Conservation (phyloP, 2,797 vertebrate species). For the Geotrypetes seraphini region DNA sequence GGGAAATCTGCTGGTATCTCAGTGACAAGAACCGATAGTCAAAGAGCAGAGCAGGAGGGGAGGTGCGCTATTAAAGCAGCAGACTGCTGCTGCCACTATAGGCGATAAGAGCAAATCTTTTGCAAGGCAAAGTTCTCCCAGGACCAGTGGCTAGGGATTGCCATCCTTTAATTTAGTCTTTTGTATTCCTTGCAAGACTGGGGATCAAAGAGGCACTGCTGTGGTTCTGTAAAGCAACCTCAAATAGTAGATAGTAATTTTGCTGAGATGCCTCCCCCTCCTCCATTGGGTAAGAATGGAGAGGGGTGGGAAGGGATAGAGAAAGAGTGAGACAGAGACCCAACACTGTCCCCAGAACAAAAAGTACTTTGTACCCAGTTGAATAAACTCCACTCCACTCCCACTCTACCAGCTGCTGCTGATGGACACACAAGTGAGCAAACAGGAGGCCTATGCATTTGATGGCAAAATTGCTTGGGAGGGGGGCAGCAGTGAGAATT, state of each 20-base stretch:
- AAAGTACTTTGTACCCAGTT: conserved; percentile 45
- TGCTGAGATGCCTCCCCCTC: not conserved
- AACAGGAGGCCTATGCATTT: not conserved
- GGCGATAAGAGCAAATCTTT: not conserved
- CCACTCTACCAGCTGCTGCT: not conserved
- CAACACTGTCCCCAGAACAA: conserved; percentile 25
- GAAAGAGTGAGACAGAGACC: too few relatives aligned
- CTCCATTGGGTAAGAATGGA: not conserved
- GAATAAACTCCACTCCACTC: not conserved
- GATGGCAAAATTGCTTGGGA: not conserved
- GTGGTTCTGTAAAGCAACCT: conserved; percentile 10
- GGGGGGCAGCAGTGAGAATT: not conserved
- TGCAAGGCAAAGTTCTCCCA: not conserved
- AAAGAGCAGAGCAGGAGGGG: not conserved
- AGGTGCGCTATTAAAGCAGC: not conserved
- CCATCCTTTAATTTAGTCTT: not conserved
- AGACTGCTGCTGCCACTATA: not conserved
- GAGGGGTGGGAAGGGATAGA: too few relatives aligned
- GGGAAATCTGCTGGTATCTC: not conserved
- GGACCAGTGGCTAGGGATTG: not conserved
- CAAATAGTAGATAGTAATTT: conserved; percentile 13
- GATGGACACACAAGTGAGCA: not conserved
- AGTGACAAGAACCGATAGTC: not conserved
- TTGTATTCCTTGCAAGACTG: not conserved
- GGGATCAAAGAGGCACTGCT: conserved; percentile 12